Evolutionary conservation across 2,888 invertebrate species (phyloP), one percentile per base, ranked within the genome.

Genomic region (Oegoconia quadripuncta): DNA sequence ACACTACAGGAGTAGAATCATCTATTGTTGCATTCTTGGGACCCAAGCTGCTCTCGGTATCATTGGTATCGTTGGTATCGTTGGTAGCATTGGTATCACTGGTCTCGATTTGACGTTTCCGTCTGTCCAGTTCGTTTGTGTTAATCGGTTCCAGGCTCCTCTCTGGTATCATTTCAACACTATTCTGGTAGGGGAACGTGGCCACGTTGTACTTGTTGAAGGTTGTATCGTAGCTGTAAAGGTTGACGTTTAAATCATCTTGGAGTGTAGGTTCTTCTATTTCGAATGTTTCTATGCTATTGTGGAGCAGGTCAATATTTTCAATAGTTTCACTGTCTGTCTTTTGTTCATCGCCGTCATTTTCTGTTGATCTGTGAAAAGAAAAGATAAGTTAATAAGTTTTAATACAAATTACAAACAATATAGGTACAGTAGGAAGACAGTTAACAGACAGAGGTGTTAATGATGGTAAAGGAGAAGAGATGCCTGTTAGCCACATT

Each of bases 11-110:
- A 11, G 17, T 6, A 0, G 20, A 9, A 12, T 26, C 27, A 13
- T 27, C 14, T 5, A 2, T 12, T 3, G 13, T 17, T 0, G 34
- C 22, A 8, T 25, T 12, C 34, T 50, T 54, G 0, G 50, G 34
- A 3, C 53, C 56, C 17, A 52, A 27, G 1, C 55, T 56, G 0
- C 44, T 37, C 0, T 47, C 46, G 0, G 39, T 42, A 1, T 39
- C 25, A 13, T 11, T 16, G 6, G 9, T 26, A 3, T 34, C 16
- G 7, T 13, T 29, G 5, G 6, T 29, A 26, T n/a, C 23, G 9
- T 31, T 31, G n/a, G 6, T 3, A 3, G 9, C 15, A 15, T 14
- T 16, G 25, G 23, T 17, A n/a, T 25, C 26, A 6, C 7, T n/a
- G 8, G 12, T 20, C 13, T 31, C 25, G 3, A 16, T 25, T 28